A percentile compares a stretch with the other conserved stretches of the same genome.
Evolutionary conservation across 2,113 vertebrate genomes (phyloP).

Genomic region (Proteles cristata): DNA sequence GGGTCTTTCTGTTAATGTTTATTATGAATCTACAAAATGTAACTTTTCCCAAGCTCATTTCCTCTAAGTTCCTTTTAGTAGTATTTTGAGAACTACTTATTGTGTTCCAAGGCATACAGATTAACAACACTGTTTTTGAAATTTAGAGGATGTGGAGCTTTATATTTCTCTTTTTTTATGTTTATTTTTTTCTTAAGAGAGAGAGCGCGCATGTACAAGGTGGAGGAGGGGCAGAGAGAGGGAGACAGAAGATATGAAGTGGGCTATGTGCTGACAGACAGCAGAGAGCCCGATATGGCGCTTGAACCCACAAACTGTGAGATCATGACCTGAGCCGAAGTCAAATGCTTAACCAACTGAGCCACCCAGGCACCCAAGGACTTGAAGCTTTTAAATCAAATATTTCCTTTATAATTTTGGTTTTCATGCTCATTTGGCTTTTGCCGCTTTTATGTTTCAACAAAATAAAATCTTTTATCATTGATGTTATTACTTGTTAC

Average conservation of each 20-base stretch:
- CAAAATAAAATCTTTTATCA: constrained; percentile 24
- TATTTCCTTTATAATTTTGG: constrained; percentile 54
- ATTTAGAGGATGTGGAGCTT: neutral
- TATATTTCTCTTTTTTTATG: neutral
- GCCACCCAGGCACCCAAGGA: neutral
- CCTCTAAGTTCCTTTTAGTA: constrained; percentile 25
- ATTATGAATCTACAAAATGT: neutral
- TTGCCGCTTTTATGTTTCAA: neutral
- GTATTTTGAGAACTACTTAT: constrained; percentile 36
- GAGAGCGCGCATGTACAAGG: too few relatives aligned
- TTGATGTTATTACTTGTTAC: neutral
- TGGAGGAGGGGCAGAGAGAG: too few relatives aligned
- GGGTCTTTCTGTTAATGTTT: neutral
- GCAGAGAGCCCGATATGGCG: too few relatives aligned
- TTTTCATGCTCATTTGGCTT: neutral
- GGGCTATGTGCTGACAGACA: too few relatives aligned
- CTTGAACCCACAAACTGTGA: too few relatives aligned
- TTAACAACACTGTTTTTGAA: constrained; percentile 28
- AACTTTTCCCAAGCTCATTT: constrained; percentile 38
- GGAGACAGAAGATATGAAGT: too few relatives aligned
- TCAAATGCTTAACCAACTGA: too few relatives aligned
- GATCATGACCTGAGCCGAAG: too few relatives aligned
- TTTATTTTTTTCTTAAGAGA: too few relatives aligned
- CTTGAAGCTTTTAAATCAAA: constrained; percentile 17
- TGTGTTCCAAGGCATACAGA: neutral